These are phyloP conservation scores for Rhorus exstirpatorius DNA, from an alignment of 2,888 invertebrate species.

Conservation along the genomic window DNA sequence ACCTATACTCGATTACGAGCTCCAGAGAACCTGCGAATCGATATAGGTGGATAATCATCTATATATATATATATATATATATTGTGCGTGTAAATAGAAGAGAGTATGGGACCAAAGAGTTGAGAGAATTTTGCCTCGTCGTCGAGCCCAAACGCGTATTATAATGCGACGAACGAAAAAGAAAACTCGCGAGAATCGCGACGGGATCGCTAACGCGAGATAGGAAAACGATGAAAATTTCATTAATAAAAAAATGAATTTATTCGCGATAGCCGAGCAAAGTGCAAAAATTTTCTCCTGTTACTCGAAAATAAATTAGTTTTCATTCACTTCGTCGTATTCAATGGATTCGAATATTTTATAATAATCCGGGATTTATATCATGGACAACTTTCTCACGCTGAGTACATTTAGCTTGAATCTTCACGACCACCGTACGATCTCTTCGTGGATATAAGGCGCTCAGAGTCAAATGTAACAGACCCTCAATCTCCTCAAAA, in stretches of 20 bases:
- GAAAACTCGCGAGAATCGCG: constrained; percentile 41
- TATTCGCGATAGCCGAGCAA: constrained; percentile 49
- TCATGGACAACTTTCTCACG: constrained; percentile 1
- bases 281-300: constrained; percentile 52
- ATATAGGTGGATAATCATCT: constrained; percentile 42
- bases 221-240: constrained; percentile 69
- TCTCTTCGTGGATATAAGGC: too few species aligned
- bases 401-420: background rate
- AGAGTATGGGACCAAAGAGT: constrained; percentile 37
- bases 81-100: constrained; percentile 3
- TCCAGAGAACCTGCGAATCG: constrained; percentile 42
- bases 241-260: constrained; percentile 66
- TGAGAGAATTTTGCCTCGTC: constrained; percentile 48
- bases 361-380: constrained; percentile 67
- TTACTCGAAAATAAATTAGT: constrained; percentile 67
- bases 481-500: too few species aligned
- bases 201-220: constrained; percentile 64
- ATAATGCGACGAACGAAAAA: constrained; percentile 5
- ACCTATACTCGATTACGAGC: constrained; percentile 65
- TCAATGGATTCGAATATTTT: constrained; percentile 69
- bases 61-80: constrained; percentile 36
- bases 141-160: constrained; percentile 41
- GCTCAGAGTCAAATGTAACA: too few species aligned
- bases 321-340: constrained; percentile 68
- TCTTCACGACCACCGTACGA: too few species aligned